phyloP scores from a whole-genome alignment of 1,140 invertebrate genomes.

The Pseudomyrmex flavicornis region DNA sequence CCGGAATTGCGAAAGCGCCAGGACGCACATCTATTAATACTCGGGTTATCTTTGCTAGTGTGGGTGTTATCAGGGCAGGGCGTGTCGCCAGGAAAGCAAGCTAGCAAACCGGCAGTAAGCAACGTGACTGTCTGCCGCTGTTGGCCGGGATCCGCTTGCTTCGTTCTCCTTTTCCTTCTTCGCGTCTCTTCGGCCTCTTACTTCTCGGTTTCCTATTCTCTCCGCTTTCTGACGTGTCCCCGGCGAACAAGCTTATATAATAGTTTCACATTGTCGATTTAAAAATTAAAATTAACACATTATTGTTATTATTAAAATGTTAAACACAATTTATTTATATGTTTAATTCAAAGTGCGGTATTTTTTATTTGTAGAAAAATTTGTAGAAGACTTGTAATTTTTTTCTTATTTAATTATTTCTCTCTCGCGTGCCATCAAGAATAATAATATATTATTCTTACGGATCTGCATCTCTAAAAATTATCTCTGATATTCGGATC shows the following conservation, averaged over 20 bases:
- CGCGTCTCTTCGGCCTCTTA: not conserved
- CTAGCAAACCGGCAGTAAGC: constrained; percentile 72
- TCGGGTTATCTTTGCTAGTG: constrained; percentile 80
- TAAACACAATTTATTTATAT: too few relatives aligned
- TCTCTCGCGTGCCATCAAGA: not conserved
- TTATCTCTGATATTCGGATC: not conserved
- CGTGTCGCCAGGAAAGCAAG: constrained; percentile 81
- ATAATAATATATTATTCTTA: not conserved
- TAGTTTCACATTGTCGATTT: too few relatives aligned
- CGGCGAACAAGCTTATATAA: too few relatives aligned
- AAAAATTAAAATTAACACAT: too few relatives aligned
- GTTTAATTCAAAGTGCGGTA: too few relatives aligned
- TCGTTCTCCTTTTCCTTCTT: constrained; percentile 45
- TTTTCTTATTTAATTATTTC: not conserved
- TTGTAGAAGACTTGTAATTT: too few relatives aligned
- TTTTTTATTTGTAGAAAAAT: too few relatives aligned
- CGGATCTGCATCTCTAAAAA: not conserved
- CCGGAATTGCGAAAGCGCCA: constrained; percentile 79
- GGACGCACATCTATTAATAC: constrained; percentile 83
- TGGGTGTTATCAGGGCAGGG: constrained; percentile 84
- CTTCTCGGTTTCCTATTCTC: constrained; percentile 20
- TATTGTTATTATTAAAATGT: too few relatives aligned
- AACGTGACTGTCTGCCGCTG: constrained; percentile 79
- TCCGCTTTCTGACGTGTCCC: not conserved
- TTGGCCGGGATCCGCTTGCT: constrained; percentile 74